Base-by-base conservation (phyloP, 2,797 vertebrate species). In the Mionectes olivaceus region DNA sequence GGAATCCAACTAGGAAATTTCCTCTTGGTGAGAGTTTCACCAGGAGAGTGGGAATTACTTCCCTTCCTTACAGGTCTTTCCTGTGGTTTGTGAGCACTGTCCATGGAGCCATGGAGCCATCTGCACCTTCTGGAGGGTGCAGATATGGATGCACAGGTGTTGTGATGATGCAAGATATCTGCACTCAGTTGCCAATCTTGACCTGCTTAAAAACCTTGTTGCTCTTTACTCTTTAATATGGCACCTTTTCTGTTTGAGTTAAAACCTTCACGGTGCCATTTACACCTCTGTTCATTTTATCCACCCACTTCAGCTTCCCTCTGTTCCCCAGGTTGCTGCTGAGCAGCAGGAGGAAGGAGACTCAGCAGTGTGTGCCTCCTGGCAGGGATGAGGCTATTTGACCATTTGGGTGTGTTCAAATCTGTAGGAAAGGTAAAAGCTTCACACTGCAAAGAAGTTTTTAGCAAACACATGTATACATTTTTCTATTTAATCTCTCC, bases 281-380 rank as follows among this genome's bases (percentile, higher is more conserved):
- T 0, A 0, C 30, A 23, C 14, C 55, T 83, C 30, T 55, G 13
- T 35, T 61, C 5, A 6, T 37, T 71, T 56, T 67, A 28, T 10
- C 14, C 13, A 19, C 39, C 25, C 0, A 0, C 55, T 55, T 28
- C 2, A 8, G n/a, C 53, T 28, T 63, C 25, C 30, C 19, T 5
- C 1, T 32, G 30, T 82, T 30, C 78, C 21, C 25, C n/a, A 41
- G 68, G 52, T 30, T 82, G n/a, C 39, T 50, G 53, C 35, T 67
- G 37, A 85, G 27, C 39, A 18, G 13, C 23, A 19, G 52, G 47
- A 76, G 27, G 46, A 35, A 52, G 39, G 41, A 9, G 35, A 21
- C 0, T 1, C 23, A 77, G 47, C 53, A 52, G 44, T 1, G 6
- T 43, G 64, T 25, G 25, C 43, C 59, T 81, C 70, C 30, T 61